These are phyloP conservation scores for Phaonia tiefii DNA, from an alignment of 2,888 invertebrate species.

Conservation along the genomic window DNA sequence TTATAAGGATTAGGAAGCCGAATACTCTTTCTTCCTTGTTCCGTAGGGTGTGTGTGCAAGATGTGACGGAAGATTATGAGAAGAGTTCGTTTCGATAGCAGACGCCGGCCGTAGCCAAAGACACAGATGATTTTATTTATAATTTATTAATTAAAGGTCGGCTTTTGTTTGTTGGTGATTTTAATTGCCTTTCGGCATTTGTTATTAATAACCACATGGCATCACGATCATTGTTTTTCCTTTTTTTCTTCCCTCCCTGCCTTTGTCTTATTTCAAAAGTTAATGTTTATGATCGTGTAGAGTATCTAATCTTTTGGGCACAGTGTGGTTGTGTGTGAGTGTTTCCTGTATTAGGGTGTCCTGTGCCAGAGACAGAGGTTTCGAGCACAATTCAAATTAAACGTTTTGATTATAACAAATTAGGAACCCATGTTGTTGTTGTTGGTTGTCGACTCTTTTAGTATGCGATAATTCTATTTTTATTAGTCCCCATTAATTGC, in stretches of 20 bases:
- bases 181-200: slow-evolving; percentile 77
- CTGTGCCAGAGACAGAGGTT: slow-evolving; percentile 30
- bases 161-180: slow-evolving; percentile 71
- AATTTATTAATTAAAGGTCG: slow-evolving; percentile 80
- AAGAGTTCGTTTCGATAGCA: slow-evolving; percentile 13
- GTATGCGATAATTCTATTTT: slow-evolving; percentile 59
- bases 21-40: slow-evolving; percentile 4
- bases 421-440: slow-evolving; percentile 43
- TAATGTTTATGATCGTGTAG: slow-evolving; percentile 30
- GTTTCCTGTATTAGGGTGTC: slow-evolving; percentile 57
- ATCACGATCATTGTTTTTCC: slow-evolving; percentile 52
- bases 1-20: background rate
- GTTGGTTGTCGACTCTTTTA: slow-evolving; percentile 40
- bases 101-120: slow-evolving; percentile 36
- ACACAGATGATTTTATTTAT: slow-evolving; percentile 73
- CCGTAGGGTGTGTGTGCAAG: background rate
- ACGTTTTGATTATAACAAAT: slow-evolving; percentile 65
- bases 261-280: background rate
- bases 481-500: slow-evolving; percentile 63
- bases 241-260: background rate
- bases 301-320: slow-evolving; percentile 32
- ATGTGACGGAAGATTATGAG: slow-evolving; percentile 6
- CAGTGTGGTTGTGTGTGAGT: slow-evolving; percentile 25
- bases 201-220: slow-evolving; percentile 73
- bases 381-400: slow-evolving; percentile 49